A percentile compares a stretch with the other conserved stretches of the same genome.
Evolutionary conservation across 2,113 vertebrate species (phyloP).

Genomic region (Amia ocellicauda): DNA sequence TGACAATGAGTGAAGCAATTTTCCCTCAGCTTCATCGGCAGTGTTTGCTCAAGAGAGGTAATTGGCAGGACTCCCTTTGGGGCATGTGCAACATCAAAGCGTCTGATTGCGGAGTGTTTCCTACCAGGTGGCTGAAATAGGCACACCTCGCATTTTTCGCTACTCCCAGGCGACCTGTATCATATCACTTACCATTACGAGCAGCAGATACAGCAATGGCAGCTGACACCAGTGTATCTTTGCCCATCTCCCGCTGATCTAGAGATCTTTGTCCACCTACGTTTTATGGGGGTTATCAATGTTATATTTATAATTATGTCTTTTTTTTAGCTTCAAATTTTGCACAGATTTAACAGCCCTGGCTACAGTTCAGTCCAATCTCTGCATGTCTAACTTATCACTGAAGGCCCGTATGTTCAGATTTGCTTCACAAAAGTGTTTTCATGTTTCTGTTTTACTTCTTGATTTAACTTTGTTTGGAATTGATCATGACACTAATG

Average conservation of each 20-base stretch:
- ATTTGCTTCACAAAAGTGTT: too few relatives aligned
- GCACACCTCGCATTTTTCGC: background rate
- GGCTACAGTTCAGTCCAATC: too few relatives aligned
- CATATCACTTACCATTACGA: background rate
- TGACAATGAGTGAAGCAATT: background rate
- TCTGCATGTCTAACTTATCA: too few relatives aligned
- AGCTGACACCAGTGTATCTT: background rate
- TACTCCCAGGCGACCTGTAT: background rate
- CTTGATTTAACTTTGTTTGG: too few relatives aligned
- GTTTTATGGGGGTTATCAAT: background rate
- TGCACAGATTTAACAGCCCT: too few relatives aligned
- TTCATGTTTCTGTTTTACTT: too few relatives aligned
- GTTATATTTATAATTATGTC: too few relatives aligned
- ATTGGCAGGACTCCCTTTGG: background rate
- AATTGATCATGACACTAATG: too few relatives aligned
- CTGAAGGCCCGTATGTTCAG: too few relatives aligned
- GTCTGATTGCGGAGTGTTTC: background rate
- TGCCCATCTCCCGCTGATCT: conserved; percentile 2
- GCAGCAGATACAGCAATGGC: background rate
- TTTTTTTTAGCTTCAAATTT: too few relatives aligned
- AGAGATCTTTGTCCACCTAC: too few relatives aligned
- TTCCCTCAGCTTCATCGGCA: background rate
- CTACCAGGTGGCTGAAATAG: background rate
- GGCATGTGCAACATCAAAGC: conserved; percentile 4
- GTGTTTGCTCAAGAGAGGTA: background rate